Conservation (phyloP, 2,797 vertebrate species). For the Pipistrellus nathusii region DNA sequence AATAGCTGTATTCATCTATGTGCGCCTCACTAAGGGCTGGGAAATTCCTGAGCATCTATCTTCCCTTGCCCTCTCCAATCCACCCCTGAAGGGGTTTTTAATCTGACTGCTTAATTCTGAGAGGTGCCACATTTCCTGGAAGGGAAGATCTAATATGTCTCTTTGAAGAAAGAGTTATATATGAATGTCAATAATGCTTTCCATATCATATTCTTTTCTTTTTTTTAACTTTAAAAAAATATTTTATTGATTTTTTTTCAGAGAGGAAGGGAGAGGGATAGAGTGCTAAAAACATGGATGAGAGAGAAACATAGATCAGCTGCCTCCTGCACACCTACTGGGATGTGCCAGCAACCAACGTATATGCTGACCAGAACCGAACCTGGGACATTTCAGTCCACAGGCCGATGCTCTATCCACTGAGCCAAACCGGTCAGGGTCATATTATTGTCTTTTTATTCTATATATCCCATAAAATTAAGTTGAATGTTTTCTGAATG, state of each 20-base stretch:
- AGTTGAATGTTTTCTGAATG: background rate
- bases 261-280: too few relatives aligned
- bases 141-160: background rate
- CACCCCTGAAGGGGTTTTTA: background rate
- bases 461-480: background rate
- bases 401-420: too few relatives aligned
- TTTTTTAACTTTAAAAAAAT: too few relatives aligned
- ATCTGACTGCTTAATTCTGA: background rate
- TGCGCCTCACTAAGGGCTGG: background rate
- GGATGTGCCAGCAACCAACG: too few relatives aligned
- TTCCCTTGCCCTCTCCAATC: background rate
- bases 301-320: too few relatives aligned
- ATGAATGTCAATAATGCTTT: slow-evolving; percentile 18
- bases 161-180: background rate
- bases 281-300: too few relatives aligned
- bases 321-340: too few relatives aligned
- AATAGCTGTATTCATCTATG: background rate
- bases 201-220: background rate
- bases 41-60: background rate
- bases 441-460: background rate
- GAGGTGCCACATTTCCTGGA: background rate
- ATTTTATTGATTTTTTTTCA: too few relatives aligned
- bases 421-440: too few relatives aligned
- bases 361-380: too few relatives aligned
- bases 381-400: too few relatives aligned